These are phyloP conservation scores for Dromococcyx pavoninus DNA, from an alignment of 2,797 vertebrate genomes.

Conservation along the genomic window DNA sequence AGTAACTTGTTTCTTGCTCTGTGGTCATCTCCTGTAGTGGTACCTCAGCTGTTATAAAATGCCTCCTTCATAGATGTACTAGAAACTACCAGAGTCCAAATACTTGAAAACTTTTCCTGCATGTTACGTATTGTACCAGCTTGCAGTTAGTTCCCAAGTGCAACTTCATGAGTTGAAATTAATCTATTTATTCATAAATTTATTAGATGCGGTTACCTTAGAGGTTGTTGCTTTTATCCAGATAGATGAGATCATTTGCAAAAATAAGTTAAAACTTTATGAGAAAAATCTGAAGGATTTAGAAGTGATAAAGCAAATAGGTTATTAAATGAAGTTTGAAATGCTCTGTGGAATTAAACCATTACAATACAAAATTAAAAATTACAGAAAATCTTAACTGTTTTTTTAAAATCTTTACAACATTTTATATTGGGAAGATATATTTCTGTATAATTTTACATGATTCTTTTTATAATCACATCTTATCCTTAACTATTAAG, in stretches of 20 bases:
- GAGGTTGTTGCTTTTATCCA: neutral
- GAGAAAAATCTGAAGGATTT: neutral
- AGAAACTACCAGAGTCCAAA: neutral
- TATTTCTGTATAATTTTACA: neutral
- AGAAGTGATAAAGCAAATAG: neutral
- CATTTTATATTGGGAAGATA: neutral
- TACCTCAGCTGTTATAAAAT: neutral
- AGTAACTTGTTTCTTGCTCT: neutral
- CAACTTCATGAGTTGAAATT: neutral
- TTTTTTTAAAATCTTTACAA: neutral
- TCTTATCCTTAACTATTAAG: neutral
- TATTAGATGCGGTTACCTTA: neutral
- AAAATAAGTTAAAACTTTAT: neutral
- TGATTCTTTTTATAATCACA: neutral
- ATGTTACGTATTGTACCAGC: neutral
- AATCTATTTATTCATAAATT: neutral
- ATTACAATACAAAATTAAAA: neutral
- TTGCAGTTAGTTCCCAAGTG: neutral
- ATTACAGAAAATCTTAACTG: neutral
- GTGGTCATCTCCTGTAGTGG: neutral
- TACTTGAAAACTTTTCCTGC: neutral
- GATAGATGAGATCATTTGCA: neutral
- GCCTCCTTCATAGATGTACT: neutral
- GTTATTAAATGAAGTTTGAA: neutral
- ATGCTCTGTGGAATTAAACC: neutral